Percentiles rank a stretch among this genome's conserved stretches.
phyloP scores from a whole-genome alignment of 2,113 vertebrate species.

The Empidonax alnorum region DNA sequence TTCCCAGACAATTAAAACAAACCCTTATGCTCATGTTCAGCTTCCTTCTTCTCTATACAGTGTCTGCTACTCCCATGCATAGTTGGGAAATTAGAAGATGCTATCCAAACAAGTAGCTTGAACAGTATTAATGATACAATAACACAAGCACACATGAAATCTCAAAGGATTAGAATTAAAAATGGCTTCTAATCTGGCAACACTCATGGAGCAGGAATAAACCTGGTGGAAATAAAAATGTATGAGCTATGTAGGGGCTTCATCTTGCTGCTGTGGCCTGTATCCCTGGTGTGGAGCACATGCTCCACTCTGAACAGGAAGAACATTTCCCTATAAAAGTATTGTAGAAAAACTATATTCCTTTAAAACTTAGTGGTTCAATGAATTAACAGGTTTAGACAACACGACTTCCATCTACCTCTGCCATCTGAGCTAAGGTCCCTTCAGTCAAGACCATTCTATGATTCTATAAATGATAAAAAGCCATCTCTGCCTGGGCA shows the following conservation, averaged over 20 bases:
- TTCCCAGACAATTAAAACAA: constrained; percentile 28
- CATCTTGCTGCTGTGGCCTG: neutral
- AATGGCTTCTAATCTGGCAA: neutral
- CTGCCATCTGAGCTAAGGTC: neutral
- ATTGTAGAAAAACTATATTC: neutral
- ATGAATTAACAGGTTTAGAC: neutral
- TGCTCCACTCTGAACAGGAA: neutral
- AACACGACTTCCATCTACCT: neutral
- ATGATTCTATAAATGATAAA: neutral
- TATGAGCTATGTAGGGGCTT: neutral
- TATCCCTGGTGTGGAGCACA: neutral
- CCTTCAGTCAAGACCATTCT: neutral
- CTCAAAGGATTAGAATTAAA: neutral
- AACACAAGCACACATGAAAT: neutral
- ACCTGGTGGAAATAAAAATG: neutral
- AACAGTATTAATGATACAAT: neutral
- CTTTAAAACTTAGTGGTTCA: neutral
- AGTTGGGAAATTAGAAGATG: neutral
- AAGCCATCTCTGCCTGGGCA: neutral
- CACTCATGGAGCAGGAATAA: neutral
- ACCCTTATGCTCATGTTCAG: neutral
- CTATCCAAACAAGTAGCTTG: neutral
- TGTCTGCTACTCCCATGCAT: neutral
- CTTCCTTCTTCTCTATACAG: neutral
- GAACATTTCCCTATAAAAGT: neutral